Percentiles rank a stretch among this genome's conserved stretches.
Evolutionary conservation across 1,140 invertebrate species (phyloP).

Genomic region (Drosophila bipectinata): DNA sequence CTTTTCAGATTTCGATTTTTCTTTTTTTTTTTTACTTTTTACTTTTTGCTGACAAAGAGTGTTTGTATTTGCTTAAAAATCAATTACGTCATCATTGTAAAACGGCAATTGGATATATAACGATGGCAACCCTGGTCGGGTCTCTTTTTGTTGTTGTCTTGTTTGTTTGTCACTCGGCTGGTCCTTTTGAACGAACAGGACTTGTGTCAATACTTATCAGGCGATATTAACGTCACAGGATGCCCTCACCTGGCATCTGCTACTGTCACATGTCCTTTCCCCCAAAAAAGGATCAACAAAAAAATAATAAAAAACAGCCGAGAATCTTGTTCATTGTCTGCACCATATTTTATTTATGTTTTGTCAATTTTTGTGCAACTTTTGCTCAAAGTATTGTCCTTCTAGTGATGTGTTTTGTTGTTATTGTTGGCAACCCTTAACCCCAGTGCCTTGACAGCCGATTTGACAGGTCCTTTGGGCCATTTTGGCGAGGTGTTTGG

Average conservation of each 20-base stretch:
- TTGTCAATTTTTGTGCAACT: slow-evolving; percentile 76
- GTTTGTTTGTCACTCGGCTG: slow-evolving; percentile 33
- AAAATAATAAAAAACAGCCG: neutral
- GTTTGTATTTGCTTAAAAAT: slow-evolving; percentile 82
- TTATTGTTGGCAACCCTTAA: slow-evolving; percentile 6
- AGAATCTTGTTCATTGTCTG: slow-evolving; percentile 54
- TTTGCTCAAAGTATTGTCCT: slow-evolving; percentile 52
- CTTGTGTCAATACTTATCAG: slow-evolving; percentile 76
- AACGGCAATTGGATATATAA: slow-evolving; percentile 69
- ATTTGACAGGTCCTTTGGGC: slow-evolving; percentile 52
- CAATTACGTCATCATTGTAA: slow-evolving; percentile 82
- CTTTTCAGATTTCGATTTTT: slow-evolving; percentile 1
- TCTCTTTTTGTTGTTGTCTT: slow-evolving; percentile 1
- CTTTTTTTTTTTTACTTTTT: slow-evolving; percentile 3
- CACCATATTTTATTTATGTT: slow-evolving; percentile 78
- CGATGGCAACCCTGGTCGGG: slow-evolving; percentile 21
- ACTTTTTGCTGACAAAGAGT: slow-evolving; percentile 55
- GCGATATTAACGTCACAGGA: slow-evolving; percentile 66
- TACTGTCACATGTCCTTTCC: slow-evolving; percentile 57
- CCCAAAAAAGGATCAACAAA: slow-evolving; percentile 3
- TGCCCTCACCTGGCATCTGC: slow-evolving; percentile 56
- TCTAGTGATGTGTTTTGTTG: too few relatives aligned
- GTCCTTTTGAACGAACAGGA: slow-evolving; percentile 7
- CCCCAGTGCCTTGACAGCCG: slow-evolving; percentile 29
- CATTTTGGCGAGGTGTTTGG: slow-evolving; percentile 42